Conservation (phyloP, 2,888 invertebrate species). For the Aphidoletes aphidimyza region DNA sequence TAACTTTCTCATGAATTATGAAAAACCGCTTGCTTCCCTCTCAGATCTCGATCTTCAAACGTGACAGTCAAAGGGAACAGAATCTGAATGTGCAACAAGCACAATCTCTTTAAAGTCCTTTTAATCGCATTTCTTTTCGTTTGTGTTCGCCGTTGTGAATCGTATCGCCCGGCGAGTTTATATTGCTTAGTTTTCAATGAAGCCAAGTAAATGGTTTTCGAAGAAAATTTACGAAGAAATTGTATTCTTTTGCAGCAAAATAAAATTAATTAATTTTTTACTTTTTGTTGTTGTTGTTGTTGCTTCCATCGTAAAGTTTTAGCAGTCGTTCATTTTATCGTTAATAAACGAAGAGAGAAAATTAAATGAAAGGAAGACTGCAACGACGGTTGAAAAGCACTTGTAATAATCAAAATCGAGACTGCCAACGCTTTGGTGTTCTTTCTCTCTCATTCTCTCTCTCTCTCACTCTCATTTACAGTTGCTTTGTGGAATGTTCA, state of each 20-base stretch:
- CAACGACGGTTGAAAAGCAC: neutral
- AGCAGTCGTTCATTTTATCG: neutral
- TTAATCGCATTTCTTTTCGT: slow-evolving; percentile 17
- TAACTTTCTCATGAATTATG: slow-evolving; percentile 24
- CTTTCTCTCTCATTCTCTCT: neutral
- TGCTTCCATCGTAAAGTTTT: no score
- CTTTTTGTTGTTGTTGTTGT: no score
- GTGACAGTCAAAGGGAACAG: neutral
- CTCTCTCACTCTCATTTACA: neutral
- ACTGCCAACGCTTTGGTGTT: slow-evolving; percentile 23
- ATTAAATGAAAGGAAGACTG: neutral
- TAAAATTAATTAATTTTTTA: slow-evolving; percentile 28
- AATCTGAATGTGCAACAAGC: slow-evolving; percentile 36
- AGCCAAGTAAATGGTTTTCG: neutral
- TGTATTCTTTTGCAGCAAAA: slow-evolving; percentile 15
- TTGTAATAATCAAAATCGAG: neutral
- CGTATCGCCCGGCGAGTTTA: neutral
- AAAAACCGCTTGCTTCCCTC: neutral
- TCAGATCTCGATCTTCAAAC: neutral
- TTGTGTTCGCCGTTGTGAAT: neutral
- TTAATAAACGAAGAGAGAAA: slow-evolving; percentile 4
- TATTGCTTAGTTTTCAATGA: slow-evolving; percentile 33
- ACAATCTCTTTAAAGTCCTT: slow-evolving; percentile 36
- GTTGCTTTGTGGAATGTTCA: slow-evolving; percentile 7
- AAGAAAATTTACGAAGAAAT: neutral